A percentile compares a stretch with the other conserved stretches of the same genome.
Conservation (phyloP, 1,140 invertebrate genomes). For the Drosophila bipectinata region DNA sequence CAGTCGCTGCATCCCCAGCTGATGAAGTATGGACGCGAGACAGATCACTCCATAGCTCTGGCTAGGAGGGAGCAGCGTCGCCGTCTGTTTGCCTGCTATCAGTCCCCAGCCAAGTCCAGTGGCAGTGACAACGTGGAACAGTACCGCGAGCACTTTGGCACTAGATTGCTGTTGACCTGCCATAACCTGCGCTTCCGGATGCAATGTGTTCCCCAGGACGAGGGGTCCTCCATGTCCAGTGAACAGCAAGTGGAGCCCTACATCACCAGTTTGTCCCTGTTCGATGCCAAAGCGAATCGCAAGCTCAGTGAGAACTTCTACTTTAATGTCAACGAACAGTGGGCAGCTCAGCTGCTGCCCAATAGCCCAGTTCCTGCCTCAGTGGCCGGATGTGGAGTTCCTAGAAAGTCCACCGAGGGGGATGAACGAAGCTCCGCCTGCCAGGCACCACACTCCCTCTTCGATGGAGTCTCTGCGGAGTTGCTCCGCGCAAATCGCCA, state of each 20-base stretch:
- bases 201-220: slow-evolving; percentile 91
- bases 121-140: slow-evolving; percentile 85
- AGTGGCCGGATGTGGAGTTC: slow-evolving; percentile 66
- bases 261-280: slow-evolving; percentile 93
- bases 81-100: slow-evolving; percentile 87
- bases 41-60: slow-evolving; percentile 92
- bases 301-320: slow-evolving; percentile 97
- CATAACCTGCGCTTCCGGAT: slow-evolving; percentile 87
- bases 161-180: slow-evolving; percentile 92
- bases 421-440: slow-evolving; percentile 47
- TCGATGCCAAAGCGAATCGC: slow-evolving; percentile 92
- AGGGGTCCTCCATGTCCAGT: slow-evolving; percentile 85
- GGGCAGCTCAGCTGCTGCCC: slow-evolving; percentile 86
- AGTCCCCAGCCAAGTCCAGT: slow-evolving; percentile 53
- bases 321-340: slow-evolving; percentile 93
- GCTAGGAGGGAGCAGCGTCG: slow-evolving; percentile 90
- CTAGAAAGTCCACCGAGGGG: slow-evolving; percentile 45
- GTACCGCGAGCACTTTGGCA: slow-evolving; percentile 92
- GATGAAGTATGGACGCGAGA: slow-evolving; percentile 95
- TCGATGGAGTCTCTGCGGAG: slow-evolving; percentile 71
- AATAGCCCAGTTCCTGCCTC: slow-evolving; percentile 69
- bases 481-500: slow-evolving; percentile 86
- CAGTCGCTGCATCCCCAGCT: slow-evolving; percentile 94
- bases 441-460: slow-evolving; percentile 69
- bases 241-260: slow-evolving; percentile 96